phyloP scores from a whole-genome alignment of 2,113 vertebrate genomes.

The Stegostoma tigrinum region DNA sequence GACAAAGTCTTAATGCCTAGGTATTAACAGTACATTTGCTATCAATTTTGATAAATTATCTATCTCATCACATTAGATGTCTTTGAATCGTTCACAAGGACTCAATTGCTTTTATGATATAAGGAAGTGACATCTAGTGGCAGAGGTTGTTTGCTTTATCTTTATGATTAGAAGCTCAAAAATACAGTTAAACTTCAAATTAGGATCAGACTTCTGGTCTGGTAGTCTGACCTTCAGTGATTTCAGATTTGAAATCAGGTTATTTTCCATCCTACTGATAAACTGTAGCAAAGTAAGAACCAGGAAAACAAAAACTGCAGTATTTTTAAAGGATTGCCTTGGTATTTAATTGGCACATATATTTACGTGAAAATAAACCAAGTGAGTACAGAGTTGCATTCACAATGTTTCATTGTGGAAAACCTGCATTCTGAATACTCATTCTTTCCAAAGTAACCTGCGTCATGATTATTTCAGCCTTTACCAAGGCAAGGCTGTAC shows the following conservation, averaged over 20 bases:
- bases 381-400: neutral
- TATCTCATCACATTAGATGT: neutral
- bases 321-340: neutral
- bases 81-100: neutral
- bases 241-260: neutral
- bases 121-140: constrained; percentile 24
- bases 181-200: neutral
- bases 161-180: neutral
- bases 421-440: neutral
- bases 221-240: neutral
- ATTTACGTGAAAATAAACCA: neutral
- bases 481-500: neutral
- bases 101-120: neutral
- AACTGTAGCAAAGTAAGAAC: neutral
- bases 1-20: neutral
- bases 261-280: neutral
- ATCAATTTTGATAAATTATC: neutral
- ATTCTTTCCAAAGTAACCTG: neutral
- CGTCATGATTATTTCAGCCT: neutral
- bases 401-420: neutral
- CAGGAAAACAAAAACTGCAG: neutral
- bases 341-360: neutral
- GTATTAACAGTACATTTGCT: neutral
- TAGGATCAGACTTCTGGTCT: neutral
- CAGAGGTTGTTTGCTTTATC: neutral